Evolutionary conservation across 1,140 invertebrate species (phyloP), one percentile per base, ranked within the genome.

Genomic region (Zaprionus lachaisei): DNA sequence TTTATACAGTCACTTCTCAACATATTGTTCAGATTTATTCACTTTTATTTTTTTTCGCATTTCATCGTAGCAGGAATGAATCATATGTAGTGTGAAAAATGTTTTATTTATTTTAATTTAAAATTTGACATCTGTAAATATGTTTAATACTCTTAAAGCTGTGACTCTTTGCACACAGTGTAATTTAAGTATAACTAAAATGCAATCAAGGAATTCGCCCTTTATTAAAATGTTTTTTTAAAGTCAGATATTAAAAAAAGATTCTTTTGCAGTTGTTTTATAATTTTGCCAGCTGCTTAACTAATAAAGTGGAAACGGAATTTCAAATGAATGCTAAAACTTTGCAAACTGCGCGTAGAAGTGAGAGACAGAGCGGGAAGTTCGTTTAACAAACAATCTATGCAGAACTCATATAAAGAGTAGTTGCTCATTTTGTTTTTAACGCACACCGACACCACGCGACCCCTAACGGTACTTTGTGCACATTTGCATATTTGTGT

Each of bases 401-500:
- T 24, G 31, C 28, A 38, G 37, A 57, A 41, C 34, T 56, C 17
- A 22, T 65, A 5, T 31, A 37, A n/a, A 28, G 41, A 28, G 41
- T 31, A 37, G 51, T 57, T 66, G 31, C n/a, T 56, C 51, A 66
- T 56, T 65, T 49, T 58, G 24, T 58, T 66, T 57, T 37, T 4
- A 49, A 20, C 9, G 47, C 55, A 34, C n/a, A 51, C 20, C 20
- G 47, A 51, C 5, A 24, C 22, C 12, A 37, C 20, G 15, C 9
- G 41, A 56, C 56, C 57, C 38, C 20, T 26, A 11, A 38, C 41
- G 6, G 28, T 22, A 51, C 20, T 54, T 64, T 31, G 22, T 66
- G 34, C 64, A 65, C 54, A 72, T 49, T 67, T 66, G 67, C 57
- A 67, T 67, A 56, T 49, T 51, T 65, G 54, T 47, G 54, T 66